These are phyloP conservation scores for Erebia palarica DNA, from an alignment of 2,888 invertebrate species.

Conservation along the genomic window DNA sequence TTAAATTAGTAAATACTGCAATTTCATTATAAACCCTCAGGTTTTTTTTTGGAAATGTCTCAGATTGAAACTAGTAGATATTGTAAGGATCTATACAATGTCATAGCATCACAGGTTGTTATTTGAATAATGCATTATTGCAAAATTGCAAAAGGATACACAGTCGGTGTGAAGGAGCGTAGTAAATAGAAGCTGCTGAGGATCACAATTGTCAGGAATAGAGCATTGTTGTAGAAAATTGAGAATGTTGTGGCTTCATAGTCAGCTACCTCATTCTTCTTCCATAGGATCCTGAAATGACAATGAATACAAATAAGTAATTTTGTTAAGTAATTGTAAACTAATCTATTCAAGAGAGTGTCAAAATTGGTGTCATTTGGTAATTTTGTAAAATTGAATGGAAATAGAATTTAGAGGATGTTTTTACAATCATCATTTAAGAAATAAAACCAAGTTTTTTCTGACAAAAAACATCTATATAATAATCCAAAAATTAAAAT, in stretches of 20 bases:
- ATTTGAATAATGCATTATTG: conserved; percentile 22
- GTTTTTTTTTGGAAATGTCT: no score
- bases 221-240: conserved; percentile 99
- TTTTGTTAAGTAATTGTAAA: not conserved
- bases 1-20: no score
- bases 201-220: conserved; percentile 96
- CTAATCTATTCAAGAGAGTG: not conserved
- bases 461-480: no score
- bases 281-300: conserved; percentile 93
- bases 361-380: no score
- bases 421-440: no score
- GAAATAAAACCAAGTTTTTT: no score
- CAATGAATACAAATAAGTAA: not conserved
- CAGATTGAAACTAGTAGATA: no score
- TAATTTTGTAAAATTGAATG: no score
- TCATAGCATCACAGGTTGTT: not conserved
- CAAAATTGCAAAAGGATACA: conserved; percentile 86
- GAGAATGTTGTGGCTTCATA: conserved; percentile 99
- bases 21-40: no score
- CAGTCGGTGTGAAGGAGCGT: conserved; percentile 92
- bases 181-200: conserved; percentile 96
- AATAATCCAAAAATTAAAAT: no score
- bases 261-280: conserved; percentile 99
- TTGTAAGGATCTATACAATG: no score
- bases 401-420: no score